Evolutionary conservation across 2,113 vertebrate genomes (phyloP), one percentile per base, ranked within the genome.

Genomic region (Hyperopisus bebe): DNA sequence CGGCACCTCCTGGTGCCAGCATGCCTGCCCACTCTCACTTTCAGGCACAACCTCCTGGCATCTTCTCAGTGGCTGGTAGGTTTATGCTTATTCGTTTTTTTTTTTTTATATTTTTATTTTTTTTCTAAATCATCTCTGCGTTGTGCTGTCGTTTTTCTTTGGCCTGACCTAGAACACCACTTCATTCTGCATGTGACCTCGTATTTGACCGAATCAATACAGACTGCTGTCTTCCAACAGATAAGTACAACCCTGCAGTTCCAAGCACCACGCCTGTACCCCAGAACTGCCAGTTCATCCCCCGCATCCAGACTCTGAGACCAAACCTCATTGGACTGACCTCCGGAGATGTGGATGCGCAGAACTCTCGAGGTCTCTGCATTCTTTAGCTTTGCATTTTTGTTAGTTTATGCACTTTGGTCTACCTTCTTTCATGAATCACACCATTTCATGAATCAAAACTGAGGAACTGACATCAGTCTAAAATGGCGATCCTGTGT

Each of bases 191-290:
- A n/a, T 8, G 48, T 86, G 13, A 3, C 13, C 11, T 66, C 2
- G 74, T 19, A 39, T 42, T 19, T 42, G 74, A 35, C 35, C 19
- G 74, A 80, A 80, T 80, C 13, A 21, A 7, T 42, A 90, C 66
- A 0, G 87, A 70, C 62, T 5, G 80, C 42, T 6, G 1, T 89
- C 55, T 93, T 93, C 94, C 89, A 21, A 88, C 90, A 99, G 98
- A 99, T 96, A 97, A 96, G 88, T 99, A 99, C 94, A 99, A 99
- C 94, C 98, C 98, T n/a, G 98, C 99, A 95, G 97, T 98, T 89
- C 98, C 98, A 86, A 98, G 97, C 93, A 95, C 99, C 94, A 98
- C 98, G n/a, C 95, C 95, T 92, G 94, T 97, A 92, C 96, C 97
- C 93, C 96, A 96, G 74, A 99, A 98, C 84, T 96, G 97, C 70